phyloP scores from a whole-genome alignment of 2,888 invertebrate genomes.

The Xylota segnis region DNA sequence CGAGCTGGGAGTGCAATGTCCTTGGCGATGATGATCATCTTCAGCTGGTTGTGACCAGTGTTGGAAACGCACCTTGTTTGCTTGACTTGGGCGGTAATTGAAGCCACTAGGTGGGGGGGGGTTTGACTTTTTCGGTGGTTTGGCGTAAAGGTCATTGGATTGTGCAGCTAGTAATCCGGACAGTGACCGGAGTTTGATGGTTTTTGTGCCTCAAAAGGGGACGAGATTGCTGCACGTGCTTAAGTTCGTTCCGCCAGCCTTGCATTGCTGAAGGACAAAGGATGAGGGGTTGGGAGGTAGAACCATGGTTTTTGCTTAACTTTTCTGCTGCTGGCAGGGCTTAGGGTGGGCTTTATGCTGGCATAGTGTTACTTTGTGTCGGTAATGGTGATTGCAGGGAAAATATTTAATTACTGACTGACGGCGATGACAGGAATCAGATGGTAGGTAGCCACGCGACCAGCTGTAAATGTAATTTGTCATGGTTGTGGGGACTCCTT shows the following conservation, averaged over 20 bases:
- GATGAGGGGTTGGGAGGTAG: background rate
- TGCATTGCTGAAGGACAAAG: background rate
- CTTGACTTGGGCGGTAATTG: slow-evolving; percentile 7
- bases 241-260: slow-evolving; percentile 36
- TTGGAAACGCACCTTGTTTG: slow-evolving; percentile 31
- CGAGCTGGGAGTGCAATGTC: slow-evolving; percentile 59
- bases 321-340: background rate
- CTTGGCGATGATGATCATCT: slow-evolving; percentile 30
- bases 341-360: background rate
- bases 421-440: background rate
- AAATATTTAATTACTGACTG: background rate
- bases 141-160: slow-evolving; percentile 12
- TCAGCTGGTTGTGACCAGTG: slow-evolving; percentile 10
- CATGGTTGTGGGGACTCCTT: no score
- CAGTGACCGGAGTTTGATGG: background rate
- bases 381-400: background rate
- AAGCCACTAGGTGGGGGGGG: background rate
- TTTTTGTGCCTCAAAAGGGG: background rate
- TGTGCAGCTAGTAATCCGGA: background rate
- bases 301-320: background rate
- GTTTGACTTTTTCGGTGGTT: slow-evolving; percentile 6
- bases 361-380: background rate
- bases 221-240: slow-evolving; percentile 61
- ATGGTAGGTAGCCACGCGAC: background rate
- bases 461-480: background rate